Evolutionary conservation across 2,888 invertebrate genomes (phyloP).

Genomic region (Girardia tigrina): DNA sequence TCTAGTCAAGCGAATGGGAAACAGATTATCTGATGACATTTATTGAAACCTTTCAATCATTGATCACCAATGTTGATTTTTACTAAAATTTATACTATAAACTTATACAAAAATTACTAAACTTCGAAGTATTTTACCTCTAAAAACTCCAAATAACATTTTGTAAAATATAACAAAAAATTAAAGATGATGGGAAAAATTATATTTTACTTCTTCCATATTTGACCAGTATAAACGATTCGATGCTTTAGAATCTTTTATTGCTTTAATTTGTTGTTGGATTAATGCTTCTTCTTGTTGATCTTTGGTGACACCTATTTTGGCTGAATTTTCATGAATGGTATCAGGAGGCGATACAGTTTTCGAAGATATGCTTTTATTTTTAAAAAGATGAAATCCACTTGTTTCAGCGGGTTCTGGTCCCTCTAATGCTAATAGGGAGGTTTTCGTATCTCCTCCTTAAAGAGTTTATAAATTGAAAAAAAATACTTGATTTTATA

Average conservation of each 20-base stretch:
- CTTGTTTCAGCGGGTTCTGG: background rate
- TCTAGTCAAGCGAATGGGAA: too few relatives aligned
- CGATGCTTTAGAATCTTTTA: constrained; percentile 2
- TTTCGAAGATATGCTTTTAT: background rate
- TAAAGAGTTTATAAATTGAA: too few relatives aligned
- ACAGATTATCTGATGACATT: too few relatives aligned
- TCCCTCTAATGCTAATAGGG: background rate
- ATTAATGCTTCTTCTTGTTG: constrained; percentile 12
- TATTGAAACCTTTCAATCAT: too few relatives aligned
- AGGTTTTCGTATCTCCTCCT: background rate
- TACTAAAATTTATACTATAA: too few relatives aligned
- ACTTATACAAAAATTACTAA: too few relatives aligned
- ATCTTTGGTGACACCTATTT: background rate
- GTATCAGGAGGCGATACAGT: background rate
- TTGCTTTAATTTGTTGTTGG: background rate
- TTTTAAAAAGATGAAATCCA: background rate
- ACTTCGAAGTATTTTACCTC: too few relatives aligned
- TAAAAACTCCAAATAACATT: too few relatives aligned
- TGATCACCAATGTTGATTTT: too few relatives aligned
- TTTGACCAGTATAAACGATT: constrained; percentile 11
- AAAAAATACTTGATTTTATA: background rate
- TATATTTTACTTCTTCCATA: constrained; percentile 11
- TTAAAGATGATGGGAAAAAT: too few relatives aligned
- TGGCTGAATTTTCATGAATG: background rate
- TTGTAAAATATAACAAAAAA: too few relatives aligned